Evolutionary conservation across 2,888 invertebrate species (phyloP).

Genomic region (Dolomedes plantarius): DNA sequence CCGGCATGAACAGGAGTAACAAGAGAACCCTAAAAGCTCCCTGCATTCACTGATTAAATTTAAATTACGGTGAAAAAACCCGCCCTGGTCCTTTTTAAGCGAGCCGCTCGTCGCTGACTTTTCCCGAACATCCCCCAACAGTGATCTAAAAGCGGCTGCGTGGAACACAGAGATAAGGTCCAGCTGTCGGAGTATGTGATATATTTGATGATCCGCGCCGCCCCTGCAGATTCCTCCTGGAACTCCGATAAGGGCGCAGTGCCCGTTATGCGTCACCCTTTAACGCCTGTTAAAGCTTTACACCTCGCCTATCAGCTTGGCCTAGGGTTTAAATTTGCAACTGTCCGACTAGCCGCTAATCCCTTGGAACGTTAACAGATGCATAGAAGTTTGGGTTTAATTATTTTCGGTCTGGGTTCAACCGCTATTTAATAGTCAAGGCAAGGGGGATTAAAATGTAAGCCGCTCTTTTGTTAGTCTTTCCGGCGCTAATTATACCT

Average conservation of each 20-base stretch:
- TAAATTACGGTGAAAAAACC: constrained; percentile 31
- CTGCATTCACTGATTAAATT: constrained; percentile 60
- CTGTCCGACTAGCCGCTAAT: constrained; percentile 57
- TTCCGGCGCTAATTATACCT: constrained; percentile 3
- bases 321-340: constrained; percentile 65
- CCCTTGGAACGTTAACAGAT: constrained; percentile 62
- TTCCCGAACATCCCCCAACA: constrained; percentile 24
- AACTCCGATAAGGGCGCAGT: constrained; percentile 44
- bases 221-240: constrained; percentile 59
- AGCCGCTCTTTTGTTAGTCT: constrained; percentile 11
- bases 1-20: not conserved
- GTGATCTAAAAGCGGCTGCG: constrained; percentile 36
- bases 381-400: constrained; percentile 49
- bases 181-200: constrained; percentile 57
- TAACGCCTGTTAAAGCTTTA: constrained; percentile 58
- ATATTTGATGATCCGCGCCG: constrained; percentile 65
- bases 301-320: constrained; percentile 50
- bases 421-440: constrained; percentile 30
- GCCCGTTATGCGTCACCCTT: constrained; percentile 57
- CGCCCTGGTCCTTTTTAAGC: constrained; percentile 25
- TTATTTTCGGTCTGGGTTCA: constrained; percentile 60
- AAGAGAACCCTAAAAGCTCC: constrained; percentile 18
- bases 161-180: constrained; percentile 64
- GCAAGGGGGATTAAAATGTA: constrained; percentile 16
- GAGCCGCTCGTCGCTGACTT: not conserved